phyloP scores from a whole-genome alignment of 2,797 vertebrate species.

The Centroberyx gerrardi region DNA sequence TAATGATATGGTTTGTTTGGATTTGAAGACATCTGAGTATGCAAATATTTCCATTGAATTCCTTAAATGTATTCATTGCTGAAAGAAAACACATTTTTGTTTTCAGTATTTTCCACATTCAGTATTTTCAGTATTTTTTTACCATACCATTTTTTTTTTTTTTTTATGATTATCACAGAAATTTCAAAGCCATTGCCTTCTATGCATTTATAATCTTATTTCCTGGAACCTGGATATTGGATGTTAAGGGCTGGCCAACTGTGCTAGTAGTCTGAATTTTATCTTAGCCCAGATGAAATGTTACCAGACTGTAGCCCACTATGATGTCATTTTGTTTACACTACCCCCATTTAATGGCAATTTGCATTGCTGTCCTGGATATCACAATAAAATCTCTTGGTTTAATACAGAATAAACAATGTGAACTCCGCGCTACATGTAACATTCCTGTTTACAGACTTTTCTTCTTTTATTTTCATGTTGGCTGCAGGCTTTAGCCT shows the following conservation, averaged over 20 bases:
- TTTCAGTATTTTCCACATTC: slow-evolving; percentile 49
- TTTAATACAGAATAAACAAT: slow-evolving; percentile 84
- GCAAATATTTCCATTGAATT: slow-evolving; percentile 25
- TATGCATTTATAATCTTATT: slow-evolving; percentile 46
- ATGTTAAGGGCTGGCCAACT: slow-evolving; percentile 57
- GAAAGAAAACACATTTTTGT: slow-evolving; percentile 50
- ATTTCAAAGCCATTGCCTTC: slow-evolving; percentile 38
- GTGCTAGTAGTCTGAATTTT: slow-evolving; percentile 49
- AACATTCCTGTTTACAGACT: slow-evolving; percentile 13
- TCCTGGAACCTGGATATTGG: slow-evolving; percentile 46
- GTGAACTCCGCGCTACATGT: slow-evolving; percentile 74
- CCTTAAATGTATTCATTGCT: slow-evolving; percentile 37
- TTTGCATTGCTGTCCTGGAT: slow-evolving; percentile 75
- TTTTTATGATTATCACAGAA: slow-evolving; percentile 10
- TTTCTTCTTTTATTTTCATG: slow-evolving; percentile 11
- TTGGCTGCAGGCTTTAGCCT: neutral
- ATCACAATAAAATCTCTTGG: slow-evolving; percentile 72
- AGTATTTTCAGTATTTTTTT: slow-evolving; percentile 60
- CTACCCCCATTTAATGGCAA: slow-evolving; percentile 66
- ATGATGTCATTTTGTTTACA: slow-evolving; percentile 83
- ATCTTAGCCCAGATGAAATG: slow-evolving; percentile 57
- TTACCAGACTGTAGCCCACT: slow-evolving; percentile 74
- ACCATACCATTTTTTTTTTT: too few relatives aligned
- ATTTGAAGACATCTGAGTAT: slow-evolving; percentile 37
- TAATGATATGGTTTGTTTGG: slow-evolving; percentile 39